A percentile compares a stretch with the other conserved stretches of the same genome.
Conservation (phyloP, 2,797 vertebrate species). For the Phataginus tricuspis region DNA sequence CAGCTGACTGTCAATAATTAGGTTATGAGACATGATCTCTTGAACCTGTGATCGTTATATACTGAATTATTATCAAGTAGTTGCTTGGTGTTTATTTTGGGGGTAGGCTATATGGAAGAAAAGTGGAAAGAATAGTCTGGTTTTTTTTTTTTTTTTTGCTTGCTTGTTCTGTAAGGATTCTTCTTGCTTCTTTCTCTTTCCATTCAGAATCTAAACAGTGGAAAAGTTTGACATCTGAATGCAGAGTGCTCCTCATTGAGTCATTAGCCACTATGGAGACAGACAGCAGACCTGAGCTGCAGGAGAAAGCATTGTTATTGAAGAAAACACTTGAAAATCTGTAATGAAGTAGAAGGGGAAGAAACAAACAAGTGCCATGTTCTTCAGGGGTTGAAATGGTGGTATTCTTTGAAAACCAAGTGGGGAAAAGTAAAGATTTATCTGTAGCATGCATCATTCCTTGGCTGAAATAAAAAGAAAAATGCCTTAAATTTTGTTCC, state of each 20-base stretch:
- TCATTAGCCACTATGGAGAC: constrained; percentile 94
- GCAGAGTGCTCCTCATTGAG: constrained; percentile 91
- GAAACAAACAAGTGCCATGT: constrained; percentile 86
- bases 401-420: constrained; percentile 84
- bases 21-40: not conserved
- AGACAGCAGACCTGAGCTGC: constrained; percentile 94
- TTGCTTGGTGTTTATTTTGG: constrained; percentile 28
- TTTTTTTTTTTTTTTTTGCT: not conserved
- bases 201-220: constrained; percentile 93
- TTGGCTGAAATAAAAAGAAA: constrained; percentile 90
- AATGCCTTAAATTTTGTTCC: constrained; percentile 87
- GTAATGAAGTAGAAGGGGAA: constrained; percentile 85
- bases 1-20: not conserved
- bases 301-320: constrained; percentile 94
- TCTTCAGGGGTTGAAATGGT: constrained; percentile 81
- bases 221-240: constrained; percentile 92
- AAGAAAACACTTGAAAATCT: constrained; percentile 96
- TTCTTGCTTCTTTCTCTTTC: constrained; percentile 45
- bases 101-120: not conserved
- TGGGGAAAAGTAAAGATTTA: constrained; percentile 84
- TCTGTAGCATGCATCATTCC: constrained; percentile 90
- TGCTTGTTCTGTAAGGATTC: not conserved
- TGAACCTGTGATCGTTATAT: not conserved
- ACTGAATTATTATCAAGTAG: not conserved
- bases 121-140: not conserved